Base-by-base conservation (phyloP, 1,140 invertebrate genomes). In the Andrena cerasifolii region DNA sequence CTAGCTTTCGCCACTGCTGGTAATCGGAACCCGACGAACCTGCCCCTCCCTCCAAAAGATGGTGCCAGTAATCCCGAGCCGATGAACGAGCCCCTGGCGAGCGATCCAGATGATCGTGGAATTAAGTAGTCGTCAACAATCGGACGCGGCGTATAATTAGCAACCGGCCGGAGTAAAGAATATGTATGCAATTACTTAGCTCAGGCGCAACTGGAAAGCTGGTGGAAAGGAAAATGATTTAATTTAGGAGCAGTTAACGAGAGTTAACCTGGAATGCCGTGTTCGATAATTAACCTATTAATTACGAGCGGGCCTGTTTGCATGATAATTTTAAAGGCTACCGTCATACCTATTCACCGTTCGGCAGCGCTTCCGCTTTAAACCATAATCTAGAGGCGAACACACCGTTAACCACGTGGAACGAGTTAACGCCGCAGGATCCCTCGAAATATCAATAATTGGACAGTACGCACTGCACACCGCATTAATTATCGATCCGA, bases 251-350 rank as follows among this genome's bases (percentile, higher is more conserved):
- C 33, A 77, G 58, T 71, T 71, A 77, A 77, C 67, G 67, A 40
- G 56, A 43, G n/a, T 40, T 40, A 40, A 40, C 36, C n/a, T n/a
- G 36, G 36, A 10, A 3, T 5, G 54, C 2, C 36, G 21, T 43
- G 1, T 21, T 21, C 16, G 74, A 47, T 77, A 77, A 77, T 77
- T 77, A 77, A 77, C 75, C 75, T 33, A 53, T 70, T 62, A 62
- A n/a, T 24, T n/a, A n/a, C n/a, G 56, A 40, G 1, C 12, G 8
- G 7, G 45, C 33, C 36, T 68, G 75, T 68, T 77, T 71, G 75
- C 47, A 71, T 77, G 75, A 77, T 77, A 77, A 77, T 70, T 77
- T 71, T 70, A 24, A 71, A 77, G 40, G 53, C 51, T 18, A 24
- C 43, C 61, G 33, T 58, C 45, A 43, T 71, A n/a, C n/a, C n/a